A percentile compares a stretch with the other conserved stretches of the same genome.
Evolutionary conservation across 2,113 vertebrate genomes (phyloP).

Genomic region (Peromyscus maniculatus): DNA sequence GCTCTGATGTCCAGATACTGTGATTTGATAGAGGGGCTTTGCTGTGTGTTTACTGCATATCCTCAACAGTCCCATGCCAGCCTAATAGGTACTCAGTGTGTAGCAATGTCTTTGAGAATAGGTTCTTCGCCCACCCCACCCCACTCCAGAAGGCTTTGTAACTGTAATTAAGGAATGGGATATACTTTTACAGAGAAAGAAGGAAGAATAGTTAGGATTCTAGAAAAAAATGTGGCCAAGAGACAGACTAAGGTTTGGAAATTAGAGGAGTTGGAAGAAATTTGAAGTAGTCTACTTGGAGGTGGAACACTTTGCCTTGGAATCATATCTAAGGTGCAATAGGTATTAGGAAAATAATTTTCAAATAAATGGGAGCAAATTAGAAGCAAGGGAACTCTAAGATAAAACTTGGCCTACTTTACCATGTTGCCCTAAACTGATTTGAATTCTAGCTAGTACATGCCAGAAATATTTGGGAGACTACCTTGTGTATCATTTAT

Average conservation of each 20-base stretch:
- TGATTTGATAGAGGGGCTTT: not conserved
- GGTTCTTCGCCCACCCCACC: not conserved
- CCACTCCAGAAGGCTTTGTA: not conserved
- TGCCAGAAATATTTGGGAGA: slow-evolving; percentile 52
- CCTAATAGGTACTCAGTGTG: not conserved
- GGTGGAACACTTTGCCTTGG: not conserved
- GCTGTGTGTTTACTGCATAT: not conserved
- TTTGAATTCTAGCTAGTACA: slow-evolving; percentile 38
- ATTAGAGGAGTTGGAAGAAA: not conserved
- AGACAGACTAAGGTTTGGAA: not conserved
- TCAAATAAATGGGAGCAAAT: slow-evolving; percentile 49
- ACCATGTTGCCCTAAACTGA: slow-evolving; percentile 59
- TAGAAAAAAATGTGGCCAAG: not conserved
- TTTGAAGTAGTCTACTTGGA: not conserved
- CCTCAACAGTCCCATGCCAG: not conserved
- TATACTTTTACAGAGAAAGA: not conserved
- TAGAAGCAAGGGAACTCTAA: slow-evolving; percentile 45
- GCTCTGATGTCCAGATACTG: not conserved
- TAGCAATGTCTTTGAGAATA: not conserved
- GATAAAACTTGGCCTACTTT: slow-evolving; percentile 55
- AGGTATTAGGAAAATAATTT: slow-evolving; percentile 16
- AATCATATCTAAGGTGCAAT: not conserved
- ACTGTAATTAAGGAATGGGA: not conserved
- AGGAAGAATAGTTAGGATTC: not conserved
- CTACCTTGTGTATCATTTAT: not conserved